phyloP scores from a whole-genome alignment of 2,888 invertebrate species.

The Drosophila mayaguana region DNA sequence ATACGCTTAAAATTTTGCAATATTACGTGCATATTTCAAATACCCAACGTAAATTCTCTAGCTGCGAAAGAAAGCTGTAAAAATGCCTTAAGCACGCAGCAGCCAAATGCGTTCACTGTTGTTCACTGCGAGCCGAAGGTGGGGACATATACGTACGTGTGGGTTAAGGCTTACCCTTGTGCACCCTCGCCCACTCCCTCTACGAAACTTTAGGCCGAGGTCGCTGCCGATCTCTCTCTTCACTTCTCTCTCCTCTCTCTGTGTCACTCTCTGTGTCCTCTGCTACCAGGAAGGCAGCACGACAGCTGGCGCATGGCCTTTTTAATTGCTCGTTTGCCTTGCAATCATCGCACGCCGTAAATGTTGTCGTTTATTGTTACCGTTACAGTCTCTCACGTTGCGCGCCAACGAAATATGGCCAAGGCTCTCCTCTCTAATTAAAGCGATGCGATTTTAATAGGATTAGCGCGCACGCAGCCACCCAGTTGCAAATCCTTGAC shows the following conservation, averaged over 20 bases:
- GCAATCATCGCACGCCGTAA: slow-evolving; percentile 76
- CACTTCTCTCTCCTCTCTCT: background rate
- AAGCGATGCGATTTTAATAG: slow-evolving; percentile 71
- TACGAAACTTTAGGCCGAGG: slow-evolving; percentile 35
- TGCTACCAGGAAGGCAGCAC: slow-evolving; percentile 13
- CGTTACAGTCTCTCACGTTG: slow-evolving; percentile 50
- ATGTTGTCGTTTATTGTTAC: slow-evolving; percentile 75
- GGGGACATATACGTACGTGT: slow-evolving; percentile 56
- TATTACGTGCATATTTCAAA: slow-evolving; percentile 81
- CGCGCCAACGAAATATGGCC: slow-evolving; percentile 57
- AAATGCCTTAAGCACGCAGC: slow-evolving; percentile 70
- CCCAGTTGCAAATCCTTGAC: slow-evolving; percentile 22
- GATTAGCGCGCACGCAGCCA: slow-evolving; percentile 41
- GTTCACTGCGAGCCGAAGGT: slow-evolving; percentile 35
- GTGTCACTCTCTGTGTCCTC: background rate
- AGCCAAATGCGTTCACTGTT: slow-evolving; percentile 41
- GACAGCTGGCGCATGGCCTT: slow-evolving; percentile 69
- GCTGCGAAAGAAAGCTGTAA: slow-evolving; percentile 67
- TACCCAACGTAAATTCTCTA: slow-evolving; percentile 63
- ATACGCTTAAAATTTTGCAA: slow-evolving; percentile 80
- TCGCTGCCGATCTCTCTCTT: slow-evolving; percentile 11
- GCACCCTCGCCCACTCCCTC: slow-evolving; percentile 1
- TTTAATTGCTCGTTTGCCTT: slow-evolving; percentile 77
- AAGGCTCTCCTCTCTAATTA: slow-evolving; percentile 62
- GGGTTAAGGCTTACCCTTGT: slow-evolving; percentile 43